Evolutionary conservation across 2,888 invertebrate species (phyloP).

Genomic region (Charanyca ferruginea): DNA sequence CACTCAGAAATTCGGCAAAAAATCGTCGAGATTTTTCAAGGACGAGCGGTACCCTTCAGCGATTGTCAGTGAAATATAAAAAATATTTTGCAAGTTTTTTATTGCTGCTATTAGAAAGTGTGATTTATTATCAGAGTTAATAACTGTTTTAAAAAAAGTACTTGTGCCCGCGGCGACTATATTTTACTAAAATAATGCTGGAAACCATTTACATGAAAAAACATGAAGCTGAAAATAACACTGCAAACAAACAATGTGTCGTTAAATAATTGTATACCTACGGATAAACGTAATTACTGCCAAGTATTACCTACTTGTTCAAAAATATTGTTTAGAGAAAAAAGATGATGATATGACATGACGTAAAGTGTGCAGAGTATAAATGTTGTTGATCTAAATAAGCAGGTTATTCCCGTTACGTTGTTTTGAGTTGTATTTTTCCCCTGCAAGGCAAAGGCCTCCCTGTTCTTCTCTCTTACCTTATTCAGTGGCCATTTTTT

Average conservation of each 20-base stretch:
- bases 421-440: too few relatives aligned
- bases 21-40: conserved; percentile 57
- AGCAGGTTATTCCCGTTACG: too few relatives aligned
- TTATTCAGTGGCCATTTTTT: too few relatives aligned
- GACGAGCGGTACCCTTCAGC: conserved; percentile 24
- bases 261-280: background rate
- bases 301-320: too few relatives aligned
- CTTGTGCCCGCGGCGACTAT: background rate
- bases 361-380: too few relatives aligned
- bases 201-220: background rate
- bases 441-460: too few relatives aligned
- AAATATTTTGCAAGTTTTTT: conserved; percentile 47
- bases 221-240: background rate
- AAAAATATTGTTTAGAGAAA: too few relatives aligned
- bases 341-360: too few relatives aligned
- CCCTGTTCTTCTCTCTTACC: too few relatives aligned
- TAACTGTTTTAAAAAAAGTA: conserved; percentile 20
- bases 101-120: conserved; percentile 40
- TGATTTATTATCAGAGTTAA: conserved; percentile 23
- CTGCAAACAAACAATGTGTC: background rate
- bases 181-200: conserved; percentile 3
- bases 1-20: conserved; percentile 64
- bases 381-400: too few relatives aligned
- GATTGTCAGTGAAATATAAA: conserved; percentile 50
- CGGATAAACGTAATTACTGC: too few relatives aligned